phyloP scores from a whole-genome alignment of 2,888 invertebrate species.

The Drosophila fungiperda region DNA sequence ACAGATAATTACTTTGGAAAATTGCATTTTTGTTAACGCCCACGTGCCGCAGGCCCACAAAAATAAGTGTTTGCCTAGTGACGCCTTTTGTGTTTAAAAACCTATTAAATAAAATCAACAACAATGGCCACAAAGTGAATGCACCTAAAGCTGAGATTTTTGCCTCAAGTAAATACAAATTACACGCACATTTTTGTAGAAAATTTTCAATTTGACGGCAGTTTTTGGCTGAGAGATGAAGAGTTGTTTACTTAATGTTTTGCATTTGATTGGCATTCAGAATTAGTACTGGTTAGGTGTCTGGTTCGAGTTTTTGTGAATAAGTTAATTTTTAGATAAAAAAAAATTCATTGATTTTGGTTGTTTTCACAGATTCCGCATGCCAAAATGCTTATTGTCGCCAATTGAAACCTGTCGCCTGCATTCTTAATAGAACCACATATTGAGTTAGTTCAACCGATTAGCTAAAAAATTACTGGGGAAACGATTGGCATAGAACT shows the following conservation, averaged over 20 bases:
- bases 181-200: neutral
- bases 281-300: conserved; percentile 2
- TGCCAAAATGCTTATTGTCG: conserved; percentile 2
- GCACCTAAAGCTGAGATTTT: neutral
- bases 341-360: conserved; percentile 3
- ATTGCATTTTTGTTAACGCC: conserved; percentile 70
- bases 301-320: neutral
- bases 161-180: neutral
- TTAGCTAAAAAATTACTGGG: conserved; percentile 11
- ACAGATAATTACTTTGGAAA: conserved; percentile 69
- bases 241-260: neutral
- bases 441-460: conserved; percentile 18
- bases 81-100: conserved; percentile 62
- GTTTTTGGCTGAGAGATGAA: neutral
- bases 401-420: conserved; percentile 40
- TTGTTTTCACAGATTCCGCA: conserved; percentile 20
- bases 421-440: conserved; percentile 25
- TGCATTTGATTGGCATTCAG: neutral
- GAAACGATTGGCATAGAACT: conserved; percentile 42
- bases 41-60: conserved; percentile 35
- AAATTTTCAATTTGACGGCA: neutral
- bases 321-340: neutral
- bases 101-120: conserved; percentile 29
- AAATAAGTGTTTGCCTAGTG: conserved; percentile 36
- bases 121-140: neutral